phyloP scores from a whole-genome alignment of 2,797 vertebrate genomes.

The Scarus forsteni region DNA sequence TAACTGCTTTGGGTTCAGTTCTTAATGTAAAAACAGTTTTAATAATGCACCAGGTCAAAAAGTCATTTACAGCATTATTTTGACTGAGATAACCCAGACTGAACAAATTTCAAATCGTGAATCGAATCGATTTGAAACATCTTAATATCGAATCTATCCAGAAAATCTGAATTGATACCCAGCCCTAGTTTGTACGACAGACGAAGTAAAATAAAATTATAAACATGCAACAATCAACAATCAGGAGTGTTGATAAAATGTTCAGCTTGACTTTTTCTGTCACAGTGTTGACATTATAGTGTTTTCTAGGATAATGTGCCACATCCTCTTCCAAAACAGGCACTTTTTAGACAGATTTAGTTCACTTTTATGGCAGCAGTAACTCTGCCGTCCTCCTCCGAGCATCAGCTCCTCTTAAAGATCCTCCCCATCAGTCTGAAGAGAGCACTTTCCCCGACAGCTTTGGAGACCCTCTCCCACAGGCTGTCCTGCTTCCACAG shows the following conservation, averaged over 20 bases:
- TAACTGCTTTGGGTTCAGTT: too few species aligned
- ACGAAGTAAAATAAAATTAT: background rate
- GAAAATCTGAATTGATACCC: too few species aligned
- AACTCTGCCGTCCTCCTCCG: too few species aligned
- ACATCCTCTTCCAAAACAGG: background rate
- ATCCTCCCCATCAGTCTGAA: conserved; percentile 69
- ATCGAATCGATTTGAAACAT: too few species aligned
- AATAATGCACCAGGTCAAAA: too few species aligned
- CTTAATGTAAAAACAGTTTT: too few species aligned
- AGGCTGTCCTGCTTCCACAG: conserved; percentile 90
- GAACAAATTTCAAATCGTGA: too few species aligned
- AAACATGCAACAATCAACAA: conserved; percentile 18
- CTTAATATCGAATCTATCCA: too few species aligned
- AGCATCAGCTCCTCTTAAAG: conserved; percentile 66
- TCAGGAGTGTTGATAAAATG: background rate
- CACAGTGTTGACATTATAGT: background rate
- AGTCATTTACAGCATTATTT: too few species aligned
- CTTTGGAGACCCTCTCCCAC: conserved; percentile 75
- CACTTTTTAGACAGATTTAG: background rate
- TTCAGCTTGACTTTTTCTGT: background rate
- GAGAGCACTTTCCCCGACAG: conserved; percentile 57
- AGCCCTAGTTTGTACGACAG: too few species aligned
- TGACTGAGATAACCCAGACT: too few species aligned
- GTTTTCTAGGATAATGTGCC: background rate
- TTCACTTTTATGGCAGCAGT: background rate